These are phyloP conservation scores for Carettochelys insculpta DNA, from an alignment of 2,113 vertebrate genomes.

Conservation along the genomic window DNA sequence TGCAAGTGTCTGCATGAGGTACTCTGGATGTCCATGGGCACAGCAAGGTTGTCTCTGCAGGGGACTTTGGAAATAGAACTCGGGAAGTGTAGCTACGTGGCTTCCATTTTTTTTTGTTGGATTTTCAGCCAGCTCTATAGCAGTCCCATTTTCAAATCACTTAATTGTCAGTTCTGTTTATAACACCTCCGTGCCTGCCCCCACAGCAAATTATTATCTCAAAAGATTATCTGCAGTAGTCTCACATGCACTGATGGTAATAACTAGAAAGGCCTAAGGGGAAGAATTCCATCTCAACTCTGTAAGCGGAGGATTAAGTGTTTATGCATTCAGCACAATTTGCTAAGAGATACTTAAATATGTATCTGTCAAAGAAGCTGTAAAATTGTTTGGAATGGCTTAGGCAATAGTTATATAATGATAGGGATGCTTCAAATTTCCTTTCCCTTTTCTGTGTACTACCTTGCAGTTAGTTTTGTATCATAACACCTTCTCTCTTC, in stretches of 20 bases:
- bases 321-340: constrained; percentile 34
- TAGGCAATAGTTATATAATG: background rate
- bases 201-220: constrained; percentile 39
- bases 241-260: constrained; percentile 60
- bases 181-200: no score
- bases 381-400: constrained; percentile 35
- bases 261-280: constrained; percentile 51
- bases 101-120: background rate
- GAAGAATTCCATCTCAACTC: constrained; percentile 48
- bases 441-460: constrained; percentile 14
- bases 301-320: constrained; percentile 60
- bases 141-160: constrained; percentile 21
- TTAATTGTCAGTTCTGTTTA: constrained; percentile 41
- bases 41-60: background rate
- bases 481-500: background rate
- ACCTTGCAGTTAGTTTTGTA: background rate
- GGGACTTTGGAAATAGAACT: background rate
- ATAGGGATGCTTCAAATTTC: constrained; percentile 33
- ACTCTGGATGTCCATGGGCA: background rate
- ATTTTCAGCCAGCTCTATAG: constrained; percentile 15
- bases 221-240: constrained; percentile 56
- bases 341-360: constrained; percentile 62
- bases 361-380: constrained; percentile 52
- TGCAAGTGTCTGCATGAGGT: background rate
- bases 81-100: background rate